Base-by-base conservation (phyloP, 2,888 invertebrate genomes). In the Tridacna crocea region DNA sequence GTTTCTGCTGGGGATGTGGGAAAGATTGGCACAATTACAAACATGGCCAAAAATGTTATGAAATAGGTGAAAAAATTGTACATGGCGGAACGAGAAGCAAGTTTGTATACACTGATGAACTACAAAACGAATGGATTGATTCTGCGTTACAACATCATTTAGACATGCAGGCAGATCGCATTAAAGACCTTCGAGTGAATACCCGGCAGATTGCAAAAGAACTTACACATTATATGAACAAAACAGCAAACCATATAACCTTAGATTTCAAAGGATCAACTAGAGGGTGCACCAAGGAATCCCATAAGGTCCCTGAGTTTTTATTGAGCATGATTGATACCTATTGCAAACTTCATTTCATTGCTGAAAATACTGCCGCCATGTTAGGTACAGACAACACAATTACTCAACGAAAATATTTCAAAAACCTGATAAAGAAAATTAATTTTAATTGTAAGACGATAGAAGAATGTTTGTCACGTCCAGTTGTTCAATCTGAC, bases 1-100 rank as follows among this genome's bases (percentile, higher is more conserved):
- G 26, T 12, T 91, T 91, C 60, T 91, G 90, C 61, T 91, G 90
- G 90, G 87, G 85, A 0, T 90, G 90, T 81, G 77, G 82, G 11
- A 78, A 79, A 48, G 26, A 66, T 15, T 88, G 77, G 77, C 19
- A 17, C 15, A 2, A 19, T 17, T 51, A 27, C 22, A n/a, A n/a
- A 22, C 58, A 73, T 27, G 61, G 24, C 27, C 13, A 17, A 4
- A 19, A 24, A 15, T 74, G 74, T 61, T 27, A 74, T 17, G 46
- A 27, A 6, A 15, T 61, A 11, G 74, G 74, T 10, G 19, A 61
- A 36, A 36, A 74, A 8, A 22, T 13, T 13, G 26, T 60, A n/a
- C 60, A 74, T 22, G 17, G 19, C 0, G 22, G 27, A 17, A 60
- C 36, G 12, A 48, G n/a, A 46, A 17, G 47, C 13, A 36, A 24